These are phyloP conservation scores for Phyllotreta striolata DNA, from an alignment of 2,888 invertebrate species.

Conservation along the genomic window DNA sequence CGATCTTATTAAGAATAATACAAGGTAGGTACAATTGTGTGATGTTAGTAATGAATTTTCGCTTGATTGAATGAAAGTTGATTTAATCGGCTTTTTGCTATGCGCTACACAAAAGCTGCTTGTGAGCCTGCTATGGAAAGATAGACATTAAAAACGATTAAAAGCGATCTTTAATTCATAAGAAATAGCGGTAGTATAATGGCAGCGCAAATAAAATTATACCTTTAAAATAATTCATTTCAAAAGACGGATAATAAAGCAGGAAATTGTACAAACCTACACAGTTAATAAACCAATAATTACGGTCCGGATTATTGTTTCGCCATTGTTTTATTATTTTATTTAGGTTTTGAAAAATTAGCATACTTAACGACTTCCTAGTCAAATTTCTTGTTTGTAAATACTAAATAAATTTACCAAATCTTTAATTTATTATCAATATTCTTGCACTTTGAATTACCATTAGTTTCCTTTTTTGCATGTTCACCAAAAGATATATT, in stretches of 20 bases:
- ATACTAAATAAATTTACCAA: background rate
- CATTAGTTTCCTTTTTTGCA: no score
- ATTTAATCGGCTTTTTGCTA: no score
- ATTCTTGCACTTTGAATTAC: no score
- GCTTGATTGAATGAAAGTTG: no score
- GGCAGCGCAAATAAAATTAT: slow-evolving; percentile 5
- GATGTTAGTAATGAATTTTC: no score
- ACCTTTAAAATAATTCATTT: slow-evolving; percentile 13
- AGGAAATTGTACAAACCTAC: slow-evolving; percentile 17
- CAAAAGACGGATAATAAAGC: slow-evolving; percentile 10
- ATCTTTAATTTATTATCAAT: no score
- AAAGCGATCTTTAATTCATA: slow-evolving; percentile 10
- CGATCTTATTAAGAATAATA: no score
- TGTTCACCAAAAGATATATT: no score
- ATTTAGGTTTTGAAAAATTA: slow-evolving; percentile 8
- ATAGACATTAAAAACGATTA: background rate
- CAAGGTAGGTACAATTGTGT: no score
- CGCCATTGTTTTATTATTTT: slow-evolving; percentile 16
- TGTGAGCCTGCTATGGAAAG: no score
- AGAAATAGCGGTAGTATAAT: slow-evolving; percentile 12
- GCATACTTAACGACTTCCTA: slow-evolving; percentile 5
- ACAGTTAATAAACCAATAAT: slow-evolving; percentile 13
- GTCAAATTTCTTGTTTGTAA: background rate
- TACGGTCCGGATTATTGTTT: background rate
- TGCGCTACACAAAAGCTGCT: no score